These are phyloP conservation scores for Drosophila bocqueti DNA, from an alignment of 1,140 invertebrate species.

Conservation along the genomic window DNA sequence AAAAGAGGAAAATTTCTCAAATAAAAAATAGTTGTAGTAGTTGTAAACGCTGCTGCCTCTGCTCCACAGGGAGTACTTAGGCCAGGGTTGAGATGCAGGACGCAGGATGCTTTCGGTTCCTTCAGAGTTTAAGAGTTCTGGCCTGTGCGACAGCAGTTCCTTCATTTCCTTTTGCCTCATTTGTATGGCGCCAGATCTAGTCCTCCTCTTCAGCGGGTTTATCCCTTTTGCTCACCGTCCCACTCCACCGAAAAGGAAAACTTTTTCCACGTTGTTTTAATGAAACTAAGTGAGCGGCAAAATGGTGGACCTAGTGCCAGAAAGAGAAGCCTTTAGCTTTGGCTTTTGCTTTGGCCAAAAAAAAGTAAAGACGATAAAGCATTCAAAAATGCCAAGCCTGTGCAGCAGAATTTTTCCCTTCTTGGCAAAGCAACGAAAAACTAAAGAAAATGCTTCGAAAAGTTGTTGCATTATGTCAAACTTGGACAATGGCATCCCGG, in stretches of 20 bases:
- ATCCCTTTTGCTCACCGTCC: constrained; percentile 5
- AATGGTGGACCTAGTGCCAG: constrained; percentile 13
- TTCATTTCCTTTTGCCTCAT: constrained; percentile 32
- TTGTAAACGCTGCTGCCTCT: constrained; percentile 45
- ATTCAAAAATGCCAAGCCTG: constrained; percentile 22
- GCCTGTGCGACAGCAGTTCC: constrained; percentile 45
- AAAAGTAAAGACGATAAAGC: constrained; percentile 35
- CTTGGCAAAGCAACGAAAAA: constrained; percentile 8
- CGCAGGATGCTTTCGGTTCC: constrained; percentile 6
- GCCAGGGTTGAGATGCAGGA: constrained; percentile 23
- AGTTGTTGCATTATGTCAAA: constrained; percentile 34
- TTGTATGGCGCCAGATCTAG: constrained; percentile 35
- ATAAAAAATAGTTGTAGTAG: constrained; percentile 57
- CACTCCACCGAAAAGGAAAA: constrained; percentile 7
- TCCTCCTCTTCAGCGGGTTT: not conserved
- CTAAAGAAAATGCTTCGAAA: constrained; percentile 26
- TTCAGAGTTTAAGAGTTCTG: constrained; percentile 31
- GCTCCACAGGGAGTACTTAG: constrained; percentile 32
- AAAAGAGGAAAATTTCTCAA: constrained; percentile 27
- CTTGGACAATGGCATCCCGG: constrained; percentile 14
- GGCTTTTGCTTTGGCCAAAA: constrained; percentile 7
- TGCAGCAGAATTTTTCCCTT: constrained; percentile 1
- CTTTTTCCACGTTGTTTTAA: constrained; percentile 60
- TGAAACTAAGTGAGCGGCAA: constrained; percentile 77
- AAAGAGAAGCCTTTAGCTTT: constrained; percentile 7